Evolutionary conservation across 2,797 vertebrate species (phyloP).

Genomic region (Epinephelus malabaricus): DNA sequence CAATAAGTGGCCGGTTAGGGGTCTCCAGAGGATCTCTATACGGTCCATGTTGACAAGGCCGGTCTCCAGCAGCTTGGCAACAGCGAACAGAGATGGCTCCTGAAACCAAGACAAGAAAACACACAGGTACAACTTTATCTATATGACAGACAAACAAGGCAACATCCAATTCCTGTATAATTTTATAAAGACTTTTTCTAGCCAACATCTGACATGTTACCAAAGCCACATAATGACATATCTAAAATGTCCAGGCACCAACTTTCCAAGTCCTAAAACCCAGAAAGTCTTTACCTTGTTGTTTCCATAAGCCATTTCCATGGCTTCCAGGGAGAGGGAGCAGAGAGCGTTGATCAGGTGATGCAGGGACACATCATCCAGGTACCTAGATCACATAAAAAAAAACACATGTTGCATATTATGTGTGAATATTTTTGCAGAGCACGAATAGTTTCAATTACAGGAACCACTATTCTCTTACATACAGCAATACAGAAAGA

Average conservation of each 20-base stretch:
- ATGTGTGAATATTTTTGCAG: not conserved
- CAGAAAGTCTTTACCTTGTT: slow-evolving; percentile 89
- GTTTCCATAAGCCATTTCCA: slow-evolving; percentile 99
- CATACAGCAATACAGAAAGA: not conserved
- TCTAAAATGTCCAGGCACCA: not conserved
- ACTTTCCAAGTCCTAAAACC: not conserved
- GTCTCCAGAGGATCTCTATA: slow-evolving; percentile 98
- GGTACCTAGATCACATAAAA: slow-evolving; percentile 87
- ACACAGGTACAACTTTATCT: not conserved
- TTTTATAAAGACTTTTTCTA: not conserved
- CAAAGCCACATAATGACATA: not conserved
- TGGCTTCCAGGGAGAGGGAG: slow-evolving; percentile 97
- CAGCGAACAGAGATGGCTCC: slow-evolving; percentile 98
- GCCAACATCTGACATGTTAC: not conserved
- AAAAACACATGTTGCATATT: slow-evolving; percentile 13
- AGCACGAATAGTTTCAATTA: not conserved
- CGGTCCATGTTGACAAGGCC: slow-evolving; percentile 99
- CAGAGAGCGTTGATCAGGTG: slow-evolving; percentile 99
- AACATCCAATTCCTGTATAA: not conserved
- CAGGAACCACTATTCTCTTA: not conserved
- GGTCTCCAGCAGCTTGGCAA: slow-evolving; percentile 97
- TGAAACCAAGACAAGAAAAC: slow-evolving; percentile 60
- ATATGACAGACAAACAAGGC: not conserved
- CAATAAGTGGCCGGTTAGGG: slow-evolving; percentile 95
- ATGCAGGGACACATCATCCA: slow-evolving; percentile 98